phyloP scores from a whole-genome alignment of 2,888 invertebrate species.

The Amiota mariae region DNA sequence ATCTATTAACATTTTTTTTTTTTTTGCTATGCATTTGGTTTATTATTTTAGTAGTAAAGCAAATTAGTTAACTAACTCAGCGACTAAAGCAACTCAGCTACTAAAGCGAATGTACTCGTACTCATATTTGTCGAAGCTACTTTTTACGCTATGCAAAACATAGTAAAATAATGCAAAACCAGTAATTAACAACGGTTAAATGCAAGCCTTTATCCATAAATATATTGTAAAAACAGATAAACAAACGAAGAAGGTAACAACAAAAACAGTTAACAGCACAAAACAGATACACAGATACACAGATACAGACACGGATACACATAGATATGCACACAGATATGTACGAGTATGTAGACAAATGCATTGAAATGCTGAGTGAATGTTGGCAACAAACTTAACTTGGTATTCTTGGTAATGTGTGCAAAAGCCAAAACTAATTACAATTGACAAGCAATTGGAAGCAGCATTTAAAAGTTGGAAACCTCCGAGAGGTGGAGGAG shows the following conservation, averaged over 20 bases:
- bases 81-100: not conserved
- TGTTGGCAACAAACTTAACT: no score
- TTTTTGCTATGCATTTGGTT: no score
- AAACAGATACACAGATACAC: no score
- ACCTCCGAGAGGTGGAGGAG: no score
- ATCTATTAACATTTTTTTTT: not conserved
- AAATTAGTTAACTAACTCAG: no score
- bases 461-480: conserved; percentile 24
- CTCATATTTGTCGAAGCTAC: not conserved
- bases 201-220: conserved; percentile 20
- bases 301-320: conserved; percentile 8
- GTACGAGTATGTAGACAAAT: not conserved
- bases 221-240: no score
- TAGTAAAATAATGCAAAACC: conserved; percentile 22
- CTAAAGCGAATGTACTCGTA: no score
- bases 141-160: conserved; percentile 22
- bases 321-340: conserved; percentile 8
- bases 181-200: conserved; percentile 26
- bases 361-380: not conserved
- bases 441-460: conserved; percentile 64
- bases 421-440: conserved; percentile 67
- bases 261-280: conserved; percentile 7
- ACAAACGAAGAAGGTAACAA: not conserved
- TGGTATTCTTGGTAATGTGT: conserved; percentile 43
- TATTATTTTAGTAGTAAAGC: no score